A percentile compares a stretch with the other conserved stretches of the same genome.
Conservation (phyloP, 2,113 vertebrate genomes). For the Eptesicus fuscus region DNA sequence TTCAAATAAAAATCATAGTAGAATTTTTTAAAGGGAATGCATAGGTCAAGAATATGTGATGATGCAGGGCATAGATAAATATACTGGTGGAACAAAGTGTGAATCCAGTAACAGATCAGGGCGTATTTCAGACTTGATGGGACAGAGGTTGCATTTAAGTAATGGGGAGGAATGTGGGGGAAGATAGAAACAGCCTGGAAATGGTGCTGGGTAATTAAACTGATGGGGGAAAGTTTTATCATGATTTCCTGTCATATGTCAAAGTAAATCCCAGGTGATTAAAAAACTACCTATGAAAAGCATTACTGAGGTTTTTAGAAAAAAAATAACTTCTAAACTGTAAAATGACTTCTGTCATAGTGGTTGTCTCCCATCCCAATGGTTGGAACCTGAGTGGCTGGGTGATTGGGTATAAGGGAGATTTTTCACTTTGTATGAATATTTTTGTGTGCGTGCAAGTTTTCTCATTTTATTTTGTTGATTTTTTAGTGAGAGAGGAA, state of each 20-base stretch:
- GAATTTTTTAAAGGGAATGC: neutral
- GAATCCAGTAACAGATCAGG: neutral
- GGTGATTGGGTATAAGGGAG: neutral
- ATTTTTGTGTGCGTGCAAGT: neutral
- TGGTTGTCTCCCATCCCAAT: neutral
- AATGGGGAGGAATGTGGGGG: too few species aligned
- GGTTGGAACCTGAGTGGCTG: neutral
- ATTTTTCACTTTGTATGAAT: neutral
- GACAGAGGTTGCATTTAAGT: neutral
- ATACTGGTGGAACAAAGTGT: neutral
- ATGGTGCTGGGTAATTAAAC: neutral
- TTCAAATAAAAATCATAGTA: neutral
- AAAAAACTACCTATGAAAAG: neutral
- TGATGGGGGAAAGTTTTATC: neutral
- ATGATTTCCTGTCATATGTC: neutral
- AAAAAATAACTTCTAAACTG: neutral
- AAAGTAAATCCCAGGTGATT: neutral
- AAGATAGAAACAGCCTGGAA: neutral
- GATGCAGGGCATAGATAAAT: neutral
- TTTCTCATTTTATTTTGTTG: neutral
- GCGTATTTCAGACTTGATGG: neutral
- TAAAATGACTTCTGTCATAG: neutral
- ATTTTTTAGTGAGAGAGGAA: neutral
- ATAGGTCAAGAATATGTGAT: neutral
- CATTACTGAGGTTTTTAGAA: neutral